Evolutionary conservation across 64 coral and sea anemone genomes (phyloP).

Genomic region (Montipora foliosa): DNA sequence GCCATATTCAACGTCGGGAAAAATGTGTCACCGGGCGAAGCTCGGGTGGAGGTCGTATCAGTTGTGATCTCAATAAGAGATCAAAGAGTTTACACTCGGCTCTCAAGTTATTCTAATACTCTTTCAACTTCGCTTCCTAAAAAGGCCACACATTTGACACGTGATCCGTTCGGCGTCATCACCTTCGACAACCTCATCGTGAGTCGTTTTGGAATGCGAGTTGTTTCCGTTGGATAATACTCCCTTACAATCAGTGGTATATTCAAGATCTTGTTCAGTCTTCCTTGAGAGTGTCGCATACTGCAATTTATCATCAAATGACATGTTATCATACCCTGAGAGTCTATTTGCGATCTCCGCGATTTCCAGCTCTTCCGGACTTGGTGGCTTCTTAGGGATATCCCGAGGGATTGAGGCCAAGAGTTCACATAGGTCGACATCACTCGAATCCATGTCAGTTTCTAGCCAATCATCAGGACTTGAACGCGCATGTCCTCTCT

Average conservation of each 20-base stretch:
- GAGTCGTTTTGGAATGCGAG: neutral
- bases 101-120: neutral
- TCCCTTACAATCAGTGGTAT: neutral
- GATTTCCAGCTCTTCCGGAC: slow-evolving; percentile 54
- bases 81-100: too few species aligned
- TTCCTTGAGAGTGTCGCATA: slow-evolving; percentile 34
- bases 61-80: too few species aligned
- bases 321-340: slow-evolving; percentile 68
- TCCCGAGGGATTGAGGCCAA: slow-evolving; percentile 63
- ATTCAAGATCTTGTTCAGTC: slow-evolving; percentile 16
- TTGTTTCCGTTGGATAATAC: neutral
- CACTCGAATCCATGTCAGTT: slow-evolving; percentile 29
- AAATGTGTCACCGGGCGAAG: too few species aligned
- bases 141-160: slow-evolving; percentile 41
- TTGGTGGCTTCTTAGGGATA: slow-evolving; percentile 8
- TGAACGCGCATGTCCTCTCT: neutral
- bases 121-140: slow-evolving; percentile 11
- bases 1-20: too few species aligned
- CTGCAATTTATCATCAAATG: slow-evolving; percentile 57
- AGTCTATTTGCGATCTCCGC: slow-evolving; percentile 44
- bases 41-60: too few species aligned
- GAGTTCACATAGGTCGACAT: slow-evolving; percentile 62
- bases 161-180: slow-evolving; percentile 5
- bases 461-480: neutral
- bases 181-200: neutral